Base-by-base conservation (phyloP, 2,888 invertebrate genomes). In the Lordiphosa andalusiaca region DNA sequence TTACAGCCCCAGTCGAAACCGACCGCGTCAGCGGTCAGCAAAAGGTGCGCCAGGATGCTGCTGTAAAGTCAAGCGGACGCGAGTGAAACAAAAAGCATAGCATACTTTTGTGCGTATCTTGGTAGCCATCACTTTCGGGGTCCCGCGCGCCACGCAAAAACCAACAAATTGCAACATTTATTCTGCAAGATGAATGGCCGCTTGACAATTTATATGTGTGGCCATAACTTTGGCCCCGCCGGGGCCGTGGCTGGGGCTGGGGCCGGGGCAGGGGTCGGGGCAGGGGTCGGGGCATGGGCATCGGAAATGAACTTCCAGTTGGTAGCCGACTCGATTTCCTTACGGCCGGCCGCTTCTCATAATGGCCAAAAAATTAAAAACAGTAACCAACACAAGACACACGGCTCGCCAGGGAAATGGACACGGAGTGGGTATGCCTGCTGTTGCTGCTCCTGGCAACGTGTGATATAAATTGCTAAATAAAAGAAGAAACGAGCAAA, bases 121-220 rank as follows among this genome's bases (percentile, higher is more conserved):
- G 37, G 47, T 37, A 41, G 55, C 64, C 69, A 67, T 67, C 70
- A 69, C 66, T 66, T 52, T 48, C 53, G 44, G 64, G 58, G 54
- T 41, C 40, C 38, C 47, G 40, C 50, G 55, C 54, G 67, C 71
- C 62, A 62, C 65, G 68, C 74, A 67, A 73, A 85, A 67, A 74
- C 82, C 84, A 86, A 80, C 87, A 88, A 87, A 88, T 88, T 88
- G 86, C 87, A 88, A 88, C 86, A 87, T 87, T 87, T 86, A 88
- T 88, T 88, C 71, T 83, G 77, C 76, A 88, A 88, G 88, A 87
- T 85, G 87, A 87, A 88, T 87, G 85, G 78, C 52, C 78, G 74
- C 87, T 85, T 83, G 86, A 88, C 86, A 87, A 87, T 87, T 86
- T 87, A 86, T 83, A 74, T 73, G 72, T 84, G 77, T 72, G 75